A percentile compares a stretch with the other conserved stretches of the same genome.
phyloP scores from a whole-genome alignment of 2,888 invertebrate species.

The Orchesellides sinensis region DNA sequence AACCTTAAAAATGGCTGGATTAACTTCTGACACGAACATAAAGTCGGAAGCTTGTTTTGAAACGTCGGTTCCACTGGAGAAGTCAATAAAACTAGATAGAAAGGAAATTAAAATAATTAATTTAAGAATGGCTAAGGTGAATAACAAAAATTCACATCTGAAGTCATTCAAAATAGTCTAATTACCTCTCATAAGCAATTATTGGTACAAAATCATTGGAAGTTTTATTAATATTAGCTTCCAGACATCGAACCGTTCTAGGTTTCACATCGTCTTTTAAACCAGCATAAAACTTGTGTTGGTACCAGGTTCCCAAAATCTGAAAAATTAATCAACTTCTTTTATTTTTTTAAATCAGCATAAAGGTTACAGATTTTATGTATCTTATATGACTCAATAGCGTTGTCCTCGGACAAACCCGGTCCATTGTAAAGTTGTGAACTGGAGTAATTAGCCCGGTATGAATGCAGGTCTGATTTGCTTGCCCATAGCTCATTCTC shows the following conservation, averaged over 20 bases:
- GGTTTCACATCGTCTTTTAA: not conserved
- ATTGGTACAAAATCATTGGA: not conserved
- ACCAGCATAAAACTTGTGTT: not conserved
- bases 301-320: not conserved
- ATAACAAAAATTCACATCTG: too few species aligned
- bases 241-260: not conserved
- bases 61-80: too few species aligned
- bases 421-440: not conserved
- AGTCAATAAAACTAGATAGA: too few species aligned
- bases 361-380: too few species aligned
- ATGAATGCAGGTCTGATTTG: not conserved
- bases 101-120: too few species aligned
- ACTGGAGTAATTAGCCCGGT: not conserved
- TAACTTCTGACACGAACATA: too few species aligned
- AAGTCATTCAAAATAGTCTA: too few species aligned
- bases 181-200: not conserved
- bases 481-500: too few species aligned
- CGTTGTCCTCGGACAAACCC: not conserved
- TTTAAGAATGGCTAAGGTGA: too few species aligned
- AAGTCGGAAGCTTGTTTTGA: too few species aligned
- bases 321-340: not conserved
- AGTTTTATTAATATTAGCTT: not conserved
- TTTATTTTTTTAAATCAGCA: not conserved
- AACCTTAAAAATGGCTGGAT: not conserved
- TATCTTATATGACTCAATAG: too few species aligned